Conservation (phyloP, 2,113 vertebrate species). For the Heterochromis multidens region DNA sequence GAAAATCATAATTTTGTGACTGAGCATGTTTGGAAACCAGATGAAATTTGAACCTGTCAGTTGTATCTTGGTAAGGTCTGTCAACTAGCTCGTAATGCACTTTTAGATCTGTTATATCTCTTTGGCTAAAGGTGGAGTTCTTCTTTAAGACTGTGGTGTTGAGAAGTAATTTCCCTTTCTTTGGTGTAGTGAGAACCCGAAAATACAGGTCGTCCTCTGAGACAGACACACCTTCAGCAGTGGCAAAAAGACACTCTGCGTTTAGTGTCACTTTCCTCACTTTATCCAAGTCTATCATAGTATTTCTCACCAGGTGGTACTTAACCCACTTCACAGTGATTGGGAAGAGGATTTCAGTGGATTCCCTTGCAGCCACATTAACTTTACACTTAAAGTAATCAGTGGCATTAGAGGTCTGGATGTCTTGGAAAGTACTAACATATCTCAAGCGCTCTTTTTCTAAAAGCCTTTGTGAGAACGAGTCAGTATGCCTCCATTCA, state of each 20-base stretch:
- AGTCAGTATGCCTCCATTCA: slow-evolving; percentile 78
- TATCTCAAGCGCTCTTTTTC: slow-evolving; percentile 79
- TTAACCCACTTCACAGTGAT: slow-evolving; percentile 82
- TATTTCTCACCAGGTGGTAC: slow-evolving; percentile 76
- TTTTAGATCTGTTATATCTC: slow-evolving; percentile 74
- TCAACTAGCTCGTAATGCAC: slow-evolving; percentile 80
- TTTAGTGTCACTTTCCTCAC: slow-evolving; percentile 74
- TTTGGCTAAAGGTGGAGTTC: slow-evolving; percentile 84
- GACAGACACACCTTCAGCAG: slow-evolving; percentile 64
- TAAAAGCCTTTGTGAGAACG: slow-evolving; percentile 83
- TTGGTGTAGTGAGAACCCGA: slow-evolving; percentile 79
- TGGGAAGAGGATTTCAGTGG: slow-evolving; percentile 77
- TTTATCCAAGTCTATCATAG: slow-evolving; percentile 79
- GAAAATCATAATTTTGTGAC: slow-evolving; percentile 80
- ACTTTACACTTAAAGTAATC: slow-evolving; percentile 88
- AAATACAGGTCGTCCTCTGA: slow-evolving; percentile 79
- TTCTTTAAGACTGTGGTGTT: slow-evolving; percentile 72
- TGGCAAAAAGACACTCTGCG: slow-evolving; percentile 77
- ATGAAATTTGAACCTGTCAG: slow-evolving; percentile 83
- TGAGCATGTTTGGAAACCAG: slow-evolving; percentile 82
- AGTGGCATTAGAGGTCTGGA: slow-evolving; percentile 73
- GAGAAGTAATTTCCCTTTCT: slow-evolving; percentile 82
- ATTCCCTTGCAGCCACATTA: slow-evolving; percentile 72
- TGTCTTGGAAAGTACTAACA: slow-evolving; percentile 76
- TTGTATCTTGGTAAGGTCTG: slow-evolving; percentile 70